Evolutionary conservation across 2,113 vertebrate species (phyloP).

Genomic region (Echinops telfairi): DNA sequence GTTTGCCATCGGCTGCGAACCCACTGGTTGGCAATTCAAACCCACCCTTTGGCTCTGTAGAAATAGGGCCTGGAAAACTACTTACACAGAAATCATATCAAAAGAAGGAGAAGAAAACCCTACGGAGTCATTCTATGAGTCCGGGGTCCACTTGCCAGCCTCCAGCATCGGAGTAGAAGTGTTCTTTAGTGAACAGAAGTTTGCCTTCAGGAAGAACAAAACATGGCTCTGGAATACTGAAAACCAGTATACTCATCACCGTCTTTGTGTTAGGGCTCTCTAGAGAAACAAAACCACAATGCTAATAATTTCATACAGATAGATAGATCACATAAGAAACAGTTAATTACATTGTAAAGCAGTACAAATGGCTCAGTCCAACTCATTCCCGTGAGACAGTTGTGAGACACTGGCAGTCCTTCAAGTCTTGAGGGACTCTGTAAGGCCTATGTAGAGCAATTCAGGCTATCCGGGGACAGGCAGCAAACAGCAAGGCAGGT

Average conservation of each 20-base stretch:
- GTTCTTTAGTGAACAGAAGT: neutral
- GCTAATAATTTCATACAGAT: no score
- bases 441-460: no score
- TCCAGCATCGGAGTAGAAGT: neutral
- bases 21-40: neutral
- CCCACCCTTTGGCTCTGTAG: neutral
- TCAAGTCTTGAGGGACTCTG: no score
- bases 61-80: neutral
- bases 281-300: no score
- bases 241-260: neutral
- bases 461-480: no score
- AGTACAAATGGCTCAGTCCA: no score
- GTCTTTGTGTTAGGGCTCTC: neutral
- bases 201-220: neutral
- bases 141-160: neutral
- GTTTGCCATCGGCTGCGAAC: neutral
- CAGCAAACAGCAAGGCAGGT: no score
- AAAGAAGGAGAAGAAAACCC: neutral
- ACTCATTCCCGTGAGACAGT: no score
- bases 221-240: neutral
- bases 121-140: neutral
- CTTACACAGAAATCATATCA: neutral
- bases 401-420: no score
- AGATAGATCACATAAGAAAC: no score
- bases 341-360: no score